Evolutionary conservation across 1,140 invertebrate genomes (phyloP).

Genomic region (Penaeus vannamei): DNA sequence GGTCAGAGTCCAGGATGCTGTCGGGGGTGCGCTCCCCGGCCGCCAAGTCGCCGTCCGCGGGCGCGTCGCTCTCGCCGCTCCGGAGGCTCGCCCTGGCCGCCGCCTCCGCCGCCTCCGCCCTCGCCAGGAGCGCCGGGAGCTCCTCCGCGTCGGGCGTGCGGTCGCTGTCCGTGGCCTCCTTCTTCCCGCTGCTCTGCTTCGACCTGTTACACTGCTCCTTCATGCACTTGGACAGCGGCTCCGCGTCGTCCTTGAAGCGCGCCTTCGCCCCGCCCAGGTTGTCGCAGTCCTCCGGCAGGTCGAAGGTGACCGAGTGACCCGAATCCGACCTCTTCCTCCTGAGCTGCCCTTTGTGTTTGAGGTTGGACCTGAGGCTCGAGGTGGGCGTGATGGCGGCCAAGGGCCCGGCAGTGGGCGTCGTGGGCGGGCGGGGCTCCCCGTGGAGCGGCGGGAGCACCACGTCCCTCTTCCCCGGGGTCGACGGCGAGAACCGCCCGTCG

Average conservation of each 20-base stretch:
- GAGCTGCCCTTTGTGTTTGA: constrained; percentile 37
- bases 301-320: constrained; percentile 56
- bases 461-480: constrained; percentile 19
- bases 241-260: constrained; percentile 13
- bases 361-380: constrained; percentile 50
- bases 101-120: background rate
- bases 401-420: constrained; percentile 3
- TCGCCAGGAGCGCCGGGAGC: background rate
- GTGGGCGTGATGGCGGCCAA: background rate
- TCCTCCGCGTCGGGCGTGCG: background rate
- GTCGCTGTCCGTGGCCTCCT: background rate
- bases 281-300: constrained; percentile 52
- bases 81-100: background rate
- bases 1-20: background rate
- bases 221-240: constrained; percentile 54
- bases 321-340: constrained; percentile 50
- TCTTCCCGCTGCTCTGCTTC: constrained; percentile 4
- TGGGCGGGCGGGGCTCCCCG: background rate
- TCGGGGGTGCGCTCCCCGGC: background rate
- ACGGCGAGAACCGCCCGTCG: constrained; percentile 8
- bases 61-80: background rate
- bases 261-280: constrained; percentile 37
- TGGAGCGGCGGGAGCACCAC: background rate
- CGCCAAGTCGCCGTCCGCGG: background rate
- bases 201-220: constrained; percentile 55